phyloP scores from a whole-genome alignment of 2,113 vertebrate genomes.

The Parotia lawesii region DNA sequence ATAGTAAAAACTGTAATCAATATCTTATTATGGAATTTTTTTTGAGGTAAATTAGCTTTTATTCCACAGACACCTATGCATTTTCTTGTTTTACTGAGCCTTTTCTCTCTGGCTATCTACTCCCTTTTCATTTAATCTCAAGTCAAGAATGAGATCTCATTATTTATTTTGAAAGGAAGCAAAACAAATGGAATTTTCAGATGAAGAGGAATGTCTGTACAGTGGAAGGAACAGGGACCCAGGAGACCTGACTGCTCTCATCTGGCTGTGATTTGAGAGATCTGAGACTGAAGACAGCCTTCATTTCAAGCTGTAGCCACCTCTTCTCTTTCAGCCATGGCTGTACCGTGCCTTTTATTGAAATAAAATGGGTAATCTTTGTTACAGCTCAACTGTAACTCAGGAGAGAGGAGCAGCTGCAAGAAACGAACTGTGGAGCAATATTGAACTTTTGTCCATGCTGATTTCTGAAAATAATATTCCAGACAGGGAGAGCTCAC shows the following conservation, averaged over 20 bases:
- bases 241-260: neutral
- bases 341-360: neutral
- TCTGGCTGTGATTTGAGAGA: neutral
- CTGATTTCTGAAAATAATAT: neutral
- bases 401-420: neutral
- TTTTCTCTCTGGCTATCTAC: neutral
- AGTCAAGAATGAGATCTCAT: neutral
- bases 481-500: neutral
- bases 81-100: slow-evolving; percentile 7
- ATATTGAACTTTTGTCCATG: neutral
- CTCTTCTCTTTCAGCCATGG: neutral
- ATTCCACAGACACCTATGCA: neutral
- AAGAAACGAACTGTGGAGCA: neutral
- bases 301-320: neutral
- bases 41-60: slow-evolving; percentile 31
- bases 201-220: neutral
- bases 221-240: neutral
- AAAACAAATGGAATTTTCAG: slow-evolving; percentile 26
- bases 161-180: slow-evolving; percentile 1
- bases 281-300: neutral
- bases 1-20: slow-evolving; percentile 29
- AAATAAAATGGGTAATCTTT: neutral
- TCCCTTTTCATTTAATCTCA: slow-evolving; percentile 11
- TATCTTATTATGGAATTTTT: slow-evolving; percentile 11
- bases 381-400: neutral